A percentile compares a stretch with the other conserved stretches of the same genome.
Conservation (phyloP, 2,797 vertebrate genomes). For the Eupleurogrammus muticus region DNA sequence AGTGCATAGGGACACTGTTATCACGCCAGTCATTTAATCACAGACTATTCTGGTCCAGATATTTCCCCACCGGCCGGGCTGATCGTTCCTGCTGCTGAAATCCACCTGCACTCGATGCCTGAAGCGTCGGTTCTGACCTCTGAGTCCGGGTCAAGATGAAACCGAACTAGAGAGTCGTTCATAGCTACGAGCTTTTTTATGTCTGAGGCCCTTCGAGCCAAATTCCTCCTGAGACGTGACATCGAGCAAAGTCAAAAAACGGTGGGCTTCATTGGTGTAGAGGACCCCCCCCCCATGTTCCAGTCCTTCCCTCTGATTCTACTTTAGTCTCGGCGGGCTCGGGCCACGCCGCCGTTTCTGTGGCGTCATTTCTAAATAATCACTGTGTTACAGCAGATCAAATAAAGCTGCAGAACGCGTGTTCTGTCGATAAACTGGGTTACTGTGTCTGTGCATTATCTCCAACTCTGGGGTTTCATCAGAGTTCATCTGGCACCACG, state of each 20-base stretch:
- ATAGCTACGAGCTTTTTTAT: too few species aligned
- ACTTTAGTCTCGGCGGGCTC: slow-evolving; percentile 5
- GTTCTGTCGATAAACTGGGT: slow-evolving; percentile 7
- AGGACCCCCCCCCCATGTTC: slow-evolving; percentile 49
- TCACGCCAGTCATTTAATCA: too few species aligned
- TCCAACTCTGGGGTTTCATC: slow-evolving; percentile 4
- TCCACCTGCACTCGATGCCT: too few species aligned
- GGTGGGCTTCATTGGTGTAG: slow-evolving; percentile 50
- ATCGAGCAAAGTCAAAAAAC: slow-evolving; percentile 31
- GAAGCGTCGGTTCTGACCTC: too few species aligned
- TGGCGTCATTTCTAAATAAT: not conserved
- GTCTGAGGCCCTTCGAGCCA: not conserved
- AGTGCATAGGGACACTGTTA: too few species aligned
- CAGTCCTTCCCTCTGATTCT: slow-evolving; percentile 7
- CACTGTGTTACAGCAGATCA: not conserved
- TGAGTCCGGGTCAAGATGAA: not conserved
- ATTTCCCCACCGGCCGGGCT: too few species aligned
- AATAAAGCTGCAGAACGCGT: slow-evolving; percentile 2
- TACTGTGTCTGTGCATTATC: slow-evolving; percentile 4
- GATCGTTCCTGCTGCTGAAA: too few species aligned
- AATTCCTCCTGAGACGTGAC: not conserved
- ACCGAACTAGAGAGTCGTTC: not conserved
- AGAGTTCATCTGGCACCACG: slow-evolving; percentile 10
- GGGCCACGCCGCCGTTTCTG: not conserved
- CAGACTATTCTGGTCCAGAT: too few species aligned